Conservation (phyloP, 2,113 vertebrate species). For the Opisthocomus hoazin region DNA sequence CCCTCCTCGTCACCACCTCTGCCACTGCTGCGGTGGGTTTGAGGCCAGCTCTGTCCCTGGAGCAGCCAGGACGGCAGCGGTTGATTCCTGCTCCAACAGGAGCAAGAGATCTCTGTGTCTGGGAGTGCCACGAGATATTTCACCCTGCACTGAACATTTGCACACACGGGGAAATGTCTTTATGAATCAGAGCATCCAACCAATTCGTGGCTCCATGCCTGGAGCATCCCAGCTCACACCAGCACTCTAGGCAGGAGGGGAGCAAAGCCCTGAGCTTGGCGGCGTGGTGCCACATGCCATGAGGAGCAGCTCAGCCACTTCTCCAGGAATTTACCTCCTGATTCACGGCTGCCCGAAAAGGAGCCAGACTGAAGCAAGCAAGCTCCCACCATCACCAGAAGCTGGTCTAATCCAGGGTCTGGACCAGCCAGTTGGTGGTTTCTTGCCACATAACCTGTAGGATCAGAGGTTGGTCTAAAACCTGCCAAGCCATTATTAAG, state of each 20-base stretch:
- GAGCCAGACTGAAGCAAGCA: not conserved
- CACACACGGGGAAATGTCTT: fast-evolving
- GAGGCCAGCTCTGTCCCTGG: fast-evolving
- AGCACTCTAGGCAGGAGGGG: not conserved
- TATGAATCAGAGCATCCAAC: not conserved
- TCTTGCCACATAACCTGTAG: not conserved
- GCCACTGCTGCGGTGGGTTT: fast-evolving
- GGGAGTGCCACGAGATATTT: fast-evolving
- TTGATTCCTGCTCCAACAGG: not conserved
- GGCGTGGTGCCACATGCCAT: not conserved
- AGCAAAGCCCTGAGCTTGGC: not conserved
- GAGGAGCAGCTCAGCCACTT: not conserved
- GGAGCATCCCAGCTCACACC: not conserved
- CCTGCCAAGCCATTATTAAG: not conserved
- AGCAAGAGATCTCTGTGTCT: not conserved
- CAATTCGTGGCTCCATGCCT: fast-evolving
- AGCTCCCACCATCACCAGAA: not conserved
- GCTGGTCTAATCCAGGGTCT: not conserved
- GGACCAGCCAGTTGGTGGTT: not conserved
- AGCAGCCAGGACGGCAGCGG: fast-evolving
- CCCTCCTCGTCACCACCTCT: not conserved
- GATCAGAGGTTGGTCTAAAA: not conserved
- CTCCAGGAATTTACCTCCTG: not conserved
- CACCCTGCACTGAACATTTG: not conserved
- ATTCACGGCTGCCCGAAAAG: not conserved